These are phyloP conservation scores for Dasyornis broadbenti DNA, from an alignment of 2,113 vertebrate genomes.

Conservation along the genomic window DNA sequence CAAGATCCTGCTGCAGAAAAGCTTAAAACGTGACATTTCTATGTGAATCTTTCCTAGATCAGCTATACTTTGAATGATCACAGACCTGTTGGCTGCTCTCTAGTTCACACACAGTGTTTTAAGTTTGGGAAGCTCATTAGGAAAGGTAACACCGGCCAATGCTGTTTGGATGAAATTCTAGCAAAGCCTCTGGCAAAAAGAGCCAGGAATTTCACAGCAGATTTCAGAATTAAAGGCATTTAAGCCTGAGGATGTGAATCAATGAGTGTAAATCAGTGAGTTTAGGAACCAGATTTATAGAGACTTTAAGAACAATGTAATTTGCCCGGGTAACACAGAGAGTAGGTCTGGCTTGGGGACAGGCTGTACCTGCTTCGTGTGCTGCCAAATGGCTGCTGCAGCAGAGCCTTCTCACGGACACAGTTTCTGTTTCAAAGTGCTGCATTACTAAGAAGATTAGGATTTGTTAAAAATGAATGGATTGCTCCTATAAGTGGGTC, in stretches of 20 bases:
- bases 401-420: background rate
- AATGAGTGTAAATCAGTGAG: background rate
- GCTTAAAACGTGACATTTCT: background rate
- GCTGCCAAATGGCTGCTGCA: background rate
- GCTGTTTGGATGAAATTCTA: background rate
- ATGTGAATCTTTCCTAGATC: background rate
- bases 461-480: constrained; percentile 32
- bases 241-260: background rate
- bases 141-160: background rate
- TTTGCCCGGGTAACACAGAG: background rate
- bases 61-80: background rate
- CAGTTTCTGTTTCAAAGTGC: constrained; percentile 28
- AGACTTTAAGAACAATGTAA: background rate
- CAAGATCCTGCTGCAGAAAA: background rate
- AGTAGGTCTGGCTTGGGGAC: background rate
- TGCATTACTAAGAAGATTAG: constrained; percentile 31
- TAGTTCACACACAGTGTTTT: background rate
- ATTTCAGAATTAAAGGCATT: background rate
- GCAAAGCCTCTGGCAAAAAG: background rate
- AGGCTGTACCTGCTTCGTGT: accelerated
- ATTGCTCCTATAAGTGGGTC: constrained; percentile 57
- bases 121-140: background rate
- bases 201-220: background rate
- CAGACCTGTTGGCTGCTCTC: background rate
- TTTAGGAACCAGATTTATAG: background rate